These are phyloP conservation scores for Drosophila kuntzei DNA, from an alignment of 2,888 invertebrate genomes.

Conservation along the genomic window DNA sequence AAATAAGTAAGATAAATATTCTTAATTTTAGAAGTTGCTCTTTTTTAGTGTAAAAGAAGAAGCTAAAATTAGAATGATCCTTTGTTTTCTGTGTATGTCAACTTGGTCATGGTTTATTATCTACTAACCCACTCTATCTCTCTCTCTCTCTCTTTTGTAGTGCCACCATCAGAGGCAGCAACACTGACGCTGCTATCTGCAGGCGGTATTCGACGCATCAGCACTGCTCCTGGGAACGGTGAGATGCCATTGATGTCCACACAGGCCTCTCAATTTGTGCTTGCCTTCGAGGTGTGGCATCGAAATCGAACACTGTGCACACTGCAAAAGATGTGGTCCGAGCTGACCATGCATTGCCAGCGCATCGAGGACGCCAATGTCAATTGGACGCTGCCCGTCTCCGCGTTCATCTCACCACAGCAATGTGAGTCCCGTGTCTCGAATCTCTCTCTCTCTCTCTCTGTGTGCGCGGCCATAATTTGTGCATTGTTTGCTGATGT, in stretches of 20 bases:
- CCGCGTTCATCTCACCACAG: slow-evolving; percentile 88
- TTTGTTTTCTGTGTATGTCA: neutral
- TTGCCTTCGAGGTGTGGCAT: slow-evolving; percentile 89
- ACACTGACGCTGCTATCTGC: slow-evolving; percentile 90
- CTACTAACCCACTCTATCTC: neutral
- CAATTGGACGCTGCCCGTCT: slow-evolving; percentile 87
- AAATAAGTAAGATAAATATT: too few relatives aligned
- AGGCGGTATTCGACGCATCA: slow-evolving; percentile 88
- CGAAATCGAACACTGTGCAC: slow-evolving; percentile 90
- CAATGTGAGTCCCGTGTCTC: slow-evolving; percentile 86
- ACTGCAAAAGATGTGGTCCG: slow-evolving; percentile 87
- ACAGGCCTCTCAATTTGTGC: slow-evolving; percentile 69
- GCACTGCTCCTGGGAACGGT: slow-evolving; percentile 61
- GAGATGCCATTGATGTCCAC: slow-evolving; percentile 84
- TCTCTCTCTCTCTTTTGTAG: too few relatives aligned
- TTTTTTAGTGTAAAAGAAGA: too few relatives aligned
- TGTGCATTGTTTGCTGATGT: slow-evolving; percentile 39
- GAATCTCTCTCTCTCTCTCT: neutral
- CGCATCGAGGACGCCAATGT: slow-evolving; percentile 88
- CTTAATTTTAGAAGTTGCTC: too few relatives aligned
- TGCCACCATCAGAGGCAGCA: slow-evolving; percentile 88
- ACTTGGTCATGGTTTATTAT: neutral
- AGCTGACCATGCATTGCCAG: slow-evolving; percentile 88
- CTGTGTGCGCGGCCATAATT: slow-evolving; percentile 33
- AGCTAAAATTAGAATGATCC: too few relatives aligned